Evolutionary conservation across 2,797 vertebrate genomes (phyloP).

Genomic region (Microcaecilia unicolor): DNA sequence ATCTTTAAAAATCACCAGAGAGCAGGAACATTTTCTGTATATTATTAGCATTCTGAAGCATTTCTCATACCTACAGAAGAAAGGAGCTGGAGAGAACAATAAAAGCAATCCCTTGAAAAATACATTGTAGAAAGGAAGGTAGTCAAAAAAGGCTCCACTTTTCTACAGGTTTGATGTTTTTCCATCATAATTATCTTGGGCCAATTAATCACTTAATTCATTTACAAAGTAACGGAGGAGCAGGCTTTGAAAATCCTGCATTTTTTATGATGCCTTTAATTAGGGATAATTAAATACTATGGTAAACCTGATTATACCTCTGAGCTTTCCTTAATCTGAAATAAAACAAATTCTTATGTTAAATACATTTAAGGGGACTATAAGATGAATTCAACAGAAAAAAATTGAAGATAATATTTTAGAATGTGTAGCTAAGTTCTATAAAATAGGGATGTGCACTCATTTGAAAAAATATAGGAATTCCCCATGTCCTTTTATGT

Average conservation of each 20-base stretch:
- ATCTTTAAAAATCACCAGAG: too few relatives aligned
- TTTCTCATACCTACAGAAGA: too few relatives aligned
- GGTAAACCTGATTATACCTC: constrained; percentile 62
- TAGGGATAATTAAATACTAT: constrained; percentile 59
- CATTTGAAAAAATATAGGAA: too few relatives aligned
- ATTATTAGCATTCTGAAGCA: too few relatives aligned
- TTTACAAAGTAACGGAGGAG: constrained; percentile 53
- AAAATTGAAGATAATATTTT: constrained; percentile 8
- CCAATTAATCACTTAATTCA: constrained; percentile 64
- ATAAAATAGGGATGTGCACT: too few relatives aligned
- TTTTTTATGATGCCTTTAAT: constrained; percentile 59
- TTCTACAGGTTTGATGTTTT: constrained; percentile 41
- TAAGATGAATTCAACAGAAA: constrained; percentile 31
- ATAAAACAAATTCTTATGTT: constrained; percentile 19
- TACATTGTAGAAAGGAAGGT: too few relatives aligned
- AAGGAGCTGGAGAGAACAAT: too few relatives aligned
- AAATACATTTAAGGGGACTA: constrained; percentile 19
- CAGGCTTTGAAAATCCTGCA: constrained; percentile 48
- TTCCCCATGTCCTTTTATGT: too few relatives aligned
- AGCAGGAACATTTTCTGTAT: too few relatives aligned
- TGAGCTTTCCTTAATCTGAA: constrained; percentile 49
- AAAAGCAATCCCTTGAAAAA: too few relatives aligned
- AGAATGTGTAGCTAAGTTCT: too few relatives aligned
- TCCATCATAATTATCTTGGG: constrained; percentile 45
- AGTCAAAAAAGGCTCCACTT: constrained; percentile 39